Base-by-base conservation (phyloP, 2,888 invertebrate species). In the Subacronicta megacephala region DNA sequence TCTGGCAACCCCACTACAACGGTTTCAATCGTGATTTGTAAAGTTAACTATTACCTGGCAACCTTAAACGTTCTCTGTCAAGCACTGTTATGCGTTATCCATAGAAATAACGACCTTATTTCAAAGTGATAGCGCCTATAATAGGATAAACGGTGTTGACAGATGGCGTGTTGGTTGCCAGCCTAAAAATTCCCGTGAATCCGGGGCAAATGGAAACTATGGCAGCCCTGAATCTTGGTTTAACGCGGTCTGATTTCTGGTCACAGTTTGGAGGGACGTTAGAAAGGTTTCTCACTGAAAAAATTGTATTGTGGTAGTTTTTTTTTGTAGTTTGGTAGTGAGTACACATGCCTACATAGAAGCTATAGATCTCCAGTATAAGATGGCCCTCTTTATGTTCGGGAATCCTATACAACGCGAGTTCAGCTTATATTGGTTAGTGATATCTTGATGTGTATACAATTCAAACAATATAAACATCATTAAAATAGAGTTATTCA, bases 171-270 rank as follows among this genome's bases (percentile, higher is more conserved):
- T 59, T 57, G 56, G 16, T 67, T 60, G 69, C 64, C 62, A 67
- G 62, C 57, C 23, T 72, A 51, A 59, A 69, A 54, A 58, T 65
- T 17, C 57, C 66, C 12, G 59, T 62, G 38, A 78, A 79, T 59
- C 76, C 77, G 51, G 80, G 79, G 47, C 62, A 60, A 50, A 68
- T 80, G 63, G 80, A 82, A 73, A 63, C 75, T 17, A 43, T 80
- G 62, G 80, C 74, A 18, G 82, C 81, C 52, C 69, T 60, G 58
- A 82, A 81, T 54, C 69, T 82, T 52, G 84, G 83, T 31, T 66
- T 81, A 60, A 57, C 82, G 43, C 76, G 77, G 16, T 79, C 75
- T 36, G 64, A 64, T 52, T 76, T 82, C 16, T 80, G 80, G 77
- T 54, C 68, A 53, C 70, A 75, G 17, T 81, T 76, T 53, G 77